Evolutionary conservation across 1,140 invertebrate species (phyloP), one percentile per base, ranked within the genome.

Genomic region (Lanistes nyassanus): DNA sequence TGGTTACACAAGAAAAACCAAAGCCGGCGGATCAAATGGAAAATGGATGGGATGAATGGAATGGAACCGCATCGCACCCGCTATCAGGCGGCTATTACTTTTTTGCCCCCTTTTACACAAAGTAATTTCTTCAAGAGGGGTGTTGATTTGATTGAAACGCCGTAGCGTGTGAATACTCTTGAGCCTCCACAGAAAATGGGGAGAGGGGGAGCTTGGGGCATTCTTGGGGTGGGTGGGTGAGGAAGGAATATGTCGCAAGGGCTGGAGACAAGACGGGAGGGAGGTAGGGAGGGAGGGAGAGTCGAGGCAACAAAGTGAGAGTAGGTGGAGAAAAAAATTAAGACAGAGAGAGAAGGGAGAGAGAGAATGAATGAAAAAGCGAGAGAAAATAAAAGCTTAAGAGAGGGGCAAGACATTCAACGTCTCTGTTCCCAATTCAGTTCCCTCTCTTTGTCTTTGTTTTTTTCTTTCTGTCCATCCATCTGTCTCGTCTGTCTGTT

Each of bases 131-230:
- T 47, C 9, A 47, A 47, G 42, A 47, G 42, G 42, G 42, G 42
- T 47, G 42, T 47, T 47, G 42, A 47, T 47, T 47, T 47, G 42
- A 47, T 47, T 47, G 42, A 47, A 47, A 47, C 42, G 42, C 42
- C 42, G 42, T 47, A 47, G 42, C 42, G 42, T 47, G 42, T 47
- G 42, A 47, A 47, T 47, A 47, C 42, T 47, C 42, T 16, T 47
- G 42, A 47, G 42, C 42, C 42, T 47, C 42, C 42, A 66, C 11
- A 66, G 36, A 39, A 42, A 36, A 66, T 19, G 31, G 36, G 39
- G 34, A 66, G 65, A 66, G 19, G 39, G 65, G 42, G 42, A 47
- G 42, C 42, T 47, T 47, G 42, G 42, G n/a, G n/a, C n/a, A n/a
- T n/a, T n/a, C 19, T 47, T 47, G 37, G 65, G 42, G 34, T 39